Evolutionary conservation across 2,113 vertebrate genomes (phyloP).

Genomic region (Salvelinus namaycush): DNA sequence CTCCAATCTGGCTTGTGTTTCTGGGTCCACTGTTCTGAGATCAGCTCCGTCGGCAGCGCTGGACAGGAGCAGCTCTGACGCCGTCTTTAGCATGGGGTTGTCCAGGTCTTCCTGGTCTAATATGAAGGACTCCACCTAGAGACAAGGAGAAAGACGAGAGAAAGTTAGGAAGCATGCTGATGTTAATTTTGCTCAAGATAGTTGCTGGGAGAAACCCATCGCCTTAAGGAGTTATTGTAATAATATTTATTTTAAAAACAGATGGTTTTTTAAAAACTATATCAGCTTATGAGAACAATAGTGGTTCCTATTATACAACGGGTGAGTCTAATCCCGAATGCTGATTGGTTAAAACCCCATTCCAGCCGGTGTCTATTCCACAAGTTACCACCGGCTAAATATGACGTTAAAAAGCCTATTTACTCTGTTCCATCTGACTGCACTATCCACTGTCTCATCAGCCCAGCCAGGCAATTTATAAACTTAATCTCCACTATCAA

Average conservation of each 20-base stretch:
- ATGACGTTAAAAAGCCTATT: no score
- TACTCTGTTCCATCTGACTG: no score
- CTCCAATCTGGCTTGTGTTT: slow-evolving; percentile 88
- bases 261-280: background rate
- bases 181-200: background rate
- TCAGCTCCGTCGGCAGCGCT: slow-evolving; percentile 85
- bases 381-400: no score
- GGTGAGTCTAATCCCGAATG: no score
- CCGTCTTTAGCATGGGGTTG: slow-evolving; percentile 89
- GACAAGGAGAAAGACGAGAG: slow-evolving; percentile 36
- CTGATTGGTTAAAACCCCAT: no score
- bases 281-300: background rate
- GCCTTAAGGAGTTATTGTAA: background rate
- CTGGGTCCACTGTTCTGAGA: slow-evolving; percentile 87
- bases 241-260: no score
- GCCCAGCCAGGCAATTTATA: no score
- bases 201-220: background rate
- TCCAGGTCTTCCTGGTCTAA: slow-evolving; percentile 93
- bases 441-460: no score
- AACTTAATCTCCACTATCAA: background rate
- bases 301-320: background rate
- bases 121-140: slow-evolving; percentile 89
- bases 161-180: no score
- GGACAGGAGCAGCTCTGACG: slow-evolving; percentile 86
- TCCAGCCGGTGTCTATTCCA: no score